Conservation (phyloP, 2,888 invertebrate genomes). For the Clitarchus hookeri region DNA sequence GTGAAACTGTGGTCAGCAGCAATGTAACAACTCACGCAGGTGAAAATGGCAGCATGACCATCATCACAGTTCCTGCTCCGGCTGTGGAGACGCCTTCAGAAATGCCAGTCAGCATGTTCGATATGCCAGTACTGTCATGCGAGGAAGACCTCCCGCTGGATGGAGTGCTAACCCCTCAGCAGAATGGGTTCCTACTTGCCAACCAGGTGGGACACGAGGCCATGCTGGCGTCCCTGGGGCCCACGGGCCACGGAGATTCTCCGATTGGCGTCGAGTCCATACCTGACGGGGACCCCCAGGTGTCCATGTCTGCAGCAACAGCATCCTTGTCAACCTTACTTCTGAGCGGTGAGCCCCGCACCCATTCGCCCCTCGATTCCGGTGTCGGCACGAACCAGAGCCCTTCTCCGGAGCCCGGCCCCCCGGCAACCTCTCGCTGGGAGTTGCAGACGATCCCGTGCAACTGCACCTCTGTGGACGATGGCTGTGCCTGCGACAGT, state of each 20-base stretch:
- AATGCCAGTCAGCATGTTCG: not conserved
- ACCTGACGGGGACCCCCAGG: constrained; percentile 59
- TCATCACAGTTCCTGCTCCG: not conserved
- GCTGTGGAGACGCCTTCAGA: not conserved
- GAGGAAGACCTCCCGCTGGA: no score
- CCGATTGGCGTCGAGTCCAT: constrained; percentile 53
- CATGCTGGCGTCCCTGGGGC: constrained; percentile 27
- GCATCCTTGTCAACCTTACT: constrained; percentile 65
- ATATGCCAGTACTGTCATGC: no score
- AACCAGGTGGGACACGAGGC: constrained; percentile 40
- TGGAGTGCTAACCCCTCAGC: not conserved
- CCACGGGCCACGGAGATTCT: constrained; percentile 26
- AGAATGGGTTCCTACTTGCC: constrained; percentile 38
- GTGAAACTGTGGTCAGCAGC: constrained; percentile 38
- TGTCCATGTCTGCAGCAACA: constrained; percentile 67
- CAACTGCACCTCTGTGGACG: constrained; percentile 28
- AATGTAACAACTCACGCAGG: not conserved
- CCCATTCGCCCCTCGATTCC: constrained; percentile 40
- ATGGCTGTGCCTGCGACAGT: not conserved
- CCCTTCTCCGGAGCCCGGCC: constrained; percentile 34
- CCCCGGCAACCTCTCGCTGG: constrained; percentile 33
- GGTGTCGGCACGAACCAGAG: constrained; percentile 38
- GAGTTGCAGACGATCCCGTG: constrained; percentile 31
- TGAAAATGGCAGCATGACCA: not conserved
- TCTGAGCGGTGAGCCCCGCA: constrained; percentile 51